These are phyloP conservation scores for Papilio polytes DNA, from an alignment of 1,140 invertebrate species.

Conservation along the genomic window DNA sequence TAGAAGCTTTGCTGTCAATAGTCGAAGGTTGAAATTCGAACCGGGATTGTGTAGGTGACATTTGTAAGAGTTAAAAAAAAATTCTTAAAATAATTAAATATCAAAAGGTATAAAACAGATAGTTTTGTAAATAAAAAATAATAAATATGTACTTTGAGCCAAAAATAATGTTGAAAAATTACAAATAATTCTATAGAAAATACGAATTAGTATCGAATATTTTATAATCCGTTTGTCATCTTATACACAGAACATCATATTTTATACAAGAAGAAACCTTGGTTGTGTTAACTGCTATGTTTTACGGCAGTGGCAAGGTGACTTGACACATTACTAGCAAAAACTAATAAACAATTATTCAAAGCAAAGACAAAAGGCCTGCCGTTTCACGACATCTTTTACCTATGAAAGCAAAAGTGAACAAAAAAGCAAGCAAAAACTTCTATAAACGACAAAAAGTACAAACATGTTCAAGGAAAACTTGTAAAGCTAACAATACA, in stretches of 20 bases:
- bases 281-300: slow-evolving; percentile 13
- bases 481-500: slow-evolving; percentile 39
- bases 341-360: slow-evolving; percentile 25
- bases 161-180: too few species aligned
- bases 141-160: too few species aligned
- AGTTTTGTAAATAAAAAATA: too few species aligned
- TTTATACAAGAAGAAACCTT: slow-evolving; percentile 16
- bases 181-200: neutral
- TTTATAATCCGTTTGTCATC: neutral
- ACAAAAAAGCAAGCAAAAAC: slow-evolving; percentile 40
- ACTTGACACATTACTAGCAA: slow-evolving; percentile 4
- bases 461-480: slow-evolving; percentile 42
- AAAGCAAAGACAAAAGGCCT: slow-evolving; percentile 27
- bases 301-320: slow-evolving; percentile 16
- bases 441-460: slow-evolving; percentile 23
- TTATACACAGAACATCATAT: slow-evolving; percentile 2
- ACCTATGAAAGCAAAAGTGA: slow-evolving; percentile 47
- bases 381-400: slow-evolving; percentile 27
- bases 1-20: too few species aligned
- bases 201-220: neutral
- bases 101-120: too few species aligned
- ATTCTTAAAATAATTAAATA: too few species aligned
- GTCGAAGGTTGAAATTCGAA: too few species aligned
- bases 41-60: too few species aligned
- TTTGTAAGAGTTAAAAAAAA: too few species aligned